A percentile compares a stretch with the other conserved stretches of the same genome.
phyloP scores from a whole-genome alignment of 2,797 vertebrate species.

The Remorina albescens region DNA sequence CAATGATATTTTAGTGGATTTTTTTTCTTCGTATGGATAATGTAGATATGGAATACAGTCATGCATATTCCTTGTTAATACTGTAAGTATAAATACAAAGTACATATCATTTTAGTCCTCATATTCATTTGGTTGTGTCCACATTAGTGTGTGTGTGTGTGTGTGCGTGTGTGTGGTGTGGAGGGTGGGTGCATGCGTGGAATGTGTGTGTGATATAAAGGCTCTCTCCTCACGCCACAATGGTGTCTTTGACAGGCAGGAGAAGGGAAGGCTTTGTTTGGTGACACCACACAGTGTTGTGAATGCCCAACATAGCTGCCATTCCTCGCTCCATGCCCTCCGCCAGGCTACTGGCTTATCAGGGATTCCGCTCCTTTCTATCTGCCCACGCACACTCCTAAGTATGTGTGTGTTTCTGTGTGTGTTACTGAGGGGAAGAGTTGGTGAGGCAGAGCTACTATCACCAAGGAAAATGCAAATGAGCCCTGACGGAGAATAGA shows the following conservation, averaged over 20 bases:
- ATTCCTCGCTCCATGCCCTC: conserved; percentile 90
- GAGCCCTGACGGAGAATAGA: conserved; percentile 61
- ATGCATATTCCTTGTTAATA: not conserved
- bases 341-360: conserved; percentile 85
- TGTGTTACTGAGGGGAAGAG: conserved; percentile 72
- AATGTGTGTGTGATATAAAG: conserved; percentile 96
- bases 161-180: conserved; percentile 7
- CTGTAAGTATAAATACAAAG: not conserved
- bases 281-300: conserved; percentile 96
- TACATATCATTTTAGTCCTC: no score
- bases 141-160: not conserved
- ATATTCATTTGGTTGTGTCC: conserved; percentile 7
- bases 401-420: conserved; percentile 57
- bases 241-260: conserved; percentile 94
- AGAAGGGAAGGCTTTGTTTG: conserved; percentile 95
- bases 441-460: conserved; percentile 70
- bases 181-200: conserved; percentile 80
- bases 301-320: conserved; percentile 94
- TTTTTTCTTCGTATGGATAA: no score
- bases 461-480: conserved; percentile 77
- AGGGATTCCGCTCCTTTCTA: conserved; percentile 87
- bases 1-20: not conserved
- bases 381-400: conserved; percentile 78
- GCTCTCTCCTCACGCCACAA: conserved; percentile 90
- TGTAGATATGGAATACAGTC: conserved; percentile 10